Percentiles rank a stretch among this genome's conserved stretches.
phyloP scores from a whole-genome alignment of 2,888 invertebrate genomes.

The Embidobia sp. region DNA sequence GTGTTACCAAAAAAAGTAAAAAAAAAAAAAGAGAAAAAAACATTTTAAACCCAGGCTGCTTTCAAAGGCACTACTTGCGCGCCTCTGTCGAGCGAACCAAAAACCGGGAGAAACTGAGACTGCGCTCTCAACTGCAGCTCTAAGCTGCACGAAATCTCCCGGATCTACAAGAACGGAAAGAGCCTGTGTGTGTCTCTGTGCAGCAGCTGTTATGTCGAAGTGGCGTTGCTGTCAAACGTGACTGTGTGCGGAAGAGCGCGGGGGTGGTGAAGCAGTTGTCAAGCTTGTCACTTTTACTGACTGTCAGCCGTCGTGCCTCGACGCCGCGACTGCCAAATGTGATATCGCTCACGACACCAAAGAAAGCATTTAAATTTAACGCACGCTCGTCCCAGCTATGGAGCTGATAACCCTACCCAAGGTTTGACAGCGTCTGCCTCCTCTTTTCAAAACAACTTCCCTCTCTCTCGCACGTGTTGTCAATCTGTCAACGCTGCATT shows the following conservation, averaged over 20 bases:
- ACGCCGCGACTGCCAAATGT: constrained; percentile 32
- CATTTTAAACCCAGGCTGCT: no score
- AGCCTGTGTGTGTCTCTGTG: no score
- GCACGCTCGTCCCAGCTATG: constrained; percentile 41
- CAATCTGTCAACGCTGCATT: no score
- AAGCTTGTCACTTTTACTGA: constrained; percentile 27
- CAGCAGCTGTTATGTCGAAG: constrained; percentile 10
- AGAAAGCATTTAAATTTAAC: constrained; percentile 31
- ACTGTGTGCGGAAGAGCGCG: constrained; percentile 21
- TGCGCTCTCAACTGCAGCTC: no score
- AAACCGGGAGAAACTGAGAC: no score
- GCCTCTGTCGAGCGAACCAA: no score
- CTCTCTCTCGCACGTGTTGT: no score
- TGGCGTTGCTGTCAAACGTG: constrained; percentile 50
- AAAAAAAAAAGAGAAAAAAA: no score
- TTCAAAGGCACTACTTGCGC: no score
- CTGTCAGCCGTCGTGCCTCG: constrained; percentile 32
- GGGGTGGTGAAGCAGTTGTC: constrained; percentile 23
- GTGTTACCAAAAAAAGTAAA: no score
- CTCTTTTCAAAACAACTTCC: constrained; percentile 10
- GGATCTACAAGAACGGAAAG: no score
- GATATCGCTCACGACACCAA: constrained; percentile 40
- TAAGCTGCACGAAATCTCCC: no score
- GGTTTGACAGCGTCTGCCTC: constrained; percentile 34
- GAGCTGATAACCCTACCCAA: constrained; percentile 57